Conservation (phyloP, 2,888 invertebrate species). For the Drosophila fungiperda region DNA sequence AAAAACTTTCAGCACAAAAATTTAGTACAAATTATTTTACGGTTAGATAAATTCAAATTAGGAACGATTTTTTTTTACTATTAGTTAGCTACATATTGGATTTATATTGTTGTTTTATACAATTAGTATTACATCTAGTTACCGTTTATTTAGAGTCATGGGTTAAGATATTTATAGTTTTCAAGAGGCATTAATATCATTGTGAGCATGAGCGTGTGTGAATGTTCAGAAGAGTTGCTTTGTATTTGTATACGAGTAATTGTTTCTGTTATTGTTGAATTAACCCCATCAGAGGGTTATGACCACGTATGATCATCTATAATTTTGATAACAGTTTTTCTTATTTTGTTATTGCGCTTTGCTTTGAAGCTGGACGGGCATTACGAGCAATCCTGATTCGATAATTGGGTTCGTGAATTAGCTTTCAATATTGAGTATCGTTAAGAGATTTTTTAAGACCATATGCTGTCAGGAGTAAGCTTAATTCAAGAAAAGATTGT, state of each 20-base stretch:
- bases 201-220: constrained; percentile 86
- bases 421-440: constrained; percentile 44
- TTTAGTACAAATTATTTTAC: constrained; percentile 67
- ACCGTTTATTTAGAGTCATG: constrained; percentile 71
- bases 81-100: constrained; percentile 78
- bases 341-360: constrained; percentile 61
- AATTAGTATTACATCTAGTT: constrained; percentile 76
- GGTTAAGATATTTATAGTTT: constrained; percentile 74
- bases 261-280: constrained; percentile 46
- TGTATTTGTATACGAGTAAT: constrained; percentile 55
- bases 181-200: constrained; percentile 75
- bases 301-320: constrained; percentile 41
- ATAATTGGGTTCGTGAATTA: constrained; percentile 50
- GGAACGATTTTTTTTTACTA: constrained; percentile 68
- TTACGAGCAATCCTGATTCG: constrained; percentile 35
- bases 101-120: constrained; percentile 60
- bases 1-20: constrained; percentile 42
- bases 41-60: constrained; percentile 74
- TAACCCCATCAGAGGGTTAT: constrained; percentile 18
- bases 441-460: constrained; percentile 19
- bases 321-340: constrained; percentile 57
- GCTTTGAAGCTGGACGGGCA: constrained; percentile 41
- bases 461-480: constrained; percentile 41
- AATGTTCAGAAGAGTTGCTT: constrained; percentile 83
- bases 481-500: constrained; percentile 44